Evolutionary conservation across 2,888 invertebrate species (phyloP).

Genomic region (Andrena marginata): DNA sequence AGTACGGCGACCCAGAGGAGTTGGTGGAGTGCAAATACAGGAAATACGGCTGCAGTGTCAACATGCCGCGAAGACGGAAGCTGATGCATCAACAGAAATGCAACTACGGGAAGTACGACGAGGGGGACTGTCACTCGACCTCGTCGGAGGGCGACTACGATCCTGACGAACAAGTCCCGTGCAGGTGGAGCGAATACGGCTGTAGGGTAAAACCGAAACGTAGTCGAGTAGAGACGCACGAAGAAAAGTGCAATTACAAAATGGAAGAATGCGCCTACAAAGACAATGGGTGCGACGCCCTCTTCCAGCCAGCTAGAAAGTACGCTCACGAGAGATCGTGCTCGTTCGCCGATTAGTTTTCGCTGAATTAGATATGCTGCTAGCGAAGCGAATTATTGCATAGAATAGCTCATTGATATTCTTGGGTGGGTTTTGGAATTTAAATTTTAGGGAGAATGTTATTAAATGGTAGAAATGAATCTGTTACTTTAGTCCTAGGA

Average conservation of each 20-base stretch:
- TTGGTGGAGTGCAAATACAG: slow-evolving; percentile 76
- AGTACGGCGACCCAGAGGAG: slow-evolving; percentile 58
- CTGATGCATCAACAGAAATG: slow-evolving; percentile 75
- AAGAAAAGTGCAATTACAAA: slow-evolving; percentile 79
- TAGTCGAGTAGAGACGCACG: slow-evolving; percentile 70
- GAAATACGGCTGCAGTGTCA: slow-evolving; percentile 77
- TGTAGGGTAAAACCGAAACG: slow-evolving; percentile 75
- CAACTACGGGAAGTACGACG: slow-evolving; percentile 66
- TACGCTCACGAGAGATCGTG: slow-evolving; percentile 73
- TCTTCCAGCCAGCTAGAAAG: slow-evolving; percentile 63
- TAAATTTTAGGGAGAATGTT: too few relatives aligned
- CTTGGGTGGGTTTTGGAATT: neutral
- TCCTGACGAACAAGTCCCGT: slow-evolving; percentile 75
- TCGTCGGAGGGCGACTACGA: slow-evolving; percentile 57
- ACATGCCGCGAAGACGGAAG: slow-evolving; percentile 75
- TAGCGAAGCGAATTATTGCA: neutral
- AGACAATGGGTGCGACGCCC: slow-evolving; percentile 69
- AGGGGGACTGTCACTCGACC: slow-evolving; percentile 29
- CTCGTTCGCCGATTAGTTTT: slow-evolving; percentile 39
- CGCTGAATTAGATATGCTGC: neutral
- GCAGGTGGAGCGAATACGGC: slow-evolving; percentile 76
- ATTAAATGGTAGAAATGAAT: too few relatives aligned
- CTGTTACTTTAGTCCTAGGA: too few relatives aligned
- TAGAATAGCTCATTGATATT: neutral
- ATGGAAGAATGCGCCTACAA: slow-evolving; percentile 73